These are phyloP conservation scores for Gallinago stenura DNA, from an alignment of 2,797 vertebrate species.

Conservation along the genomic window DNA sequence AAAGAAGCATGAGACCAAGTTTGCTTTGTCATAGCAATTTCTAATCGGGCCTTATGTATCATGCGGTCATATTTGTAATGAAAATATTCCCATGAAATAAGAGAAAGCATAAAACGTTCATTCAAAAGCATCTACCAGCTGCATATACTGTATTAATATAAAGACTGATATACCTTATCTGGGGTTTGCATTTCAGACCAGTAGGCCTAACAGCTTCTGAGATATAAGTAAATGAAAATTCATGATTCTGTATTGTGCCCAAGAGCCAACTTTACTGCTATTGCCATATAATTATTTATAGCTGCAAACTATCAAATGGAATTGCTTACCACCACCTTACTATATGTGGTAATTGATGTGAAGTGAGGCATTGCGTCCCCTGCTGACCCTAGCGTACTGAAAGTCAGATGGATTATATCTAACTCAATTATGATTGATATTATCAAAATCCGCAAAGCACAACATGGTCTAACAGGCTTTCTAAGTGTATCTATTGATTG, in stretches of 20 bases:
- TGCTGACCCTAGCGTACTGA: constrained; percentile 85
- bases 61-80: background rate
- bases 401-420: constrained; percentile 93
- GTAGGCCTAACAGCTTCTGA: constrained; percentile 63
- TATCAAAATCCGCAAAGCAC: constrained; percentile 90
- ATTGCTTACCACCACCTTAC: constrained; percentile 87
- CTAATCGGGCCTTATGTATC: background rate
- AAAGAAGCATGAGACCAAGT: background rate
- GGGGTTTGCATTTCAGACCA: constrained; percentile 39
- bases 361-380: constrained; percentile 83
- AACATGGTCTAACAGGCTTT: constrained; percentile 79
- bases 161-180: constrained; percentile 52
- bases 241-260: constrained; percentile 78
- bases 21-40: background rate
- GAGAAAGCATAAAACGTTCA: background rate
- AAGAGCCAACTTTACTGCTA: constrained; percentile 77
- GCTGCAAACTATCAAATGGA: constrained; percentile 83
- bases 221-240: constrained; percentile 78
- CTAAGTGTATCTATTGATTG: constrained; percentile 92
- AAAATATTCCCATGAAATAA: constrained; percentile 23
- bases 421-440: constrained; percentile 98
- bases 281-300: constrained; percentile 91
- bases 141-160: background rate
- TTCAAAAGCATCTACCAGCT: background rate
- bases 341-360: constrained; percentile 95